phyloP scores from a whole-genome alignment of 2,797 vertebrate genomes.

The Pangasius djambal region DNA sequence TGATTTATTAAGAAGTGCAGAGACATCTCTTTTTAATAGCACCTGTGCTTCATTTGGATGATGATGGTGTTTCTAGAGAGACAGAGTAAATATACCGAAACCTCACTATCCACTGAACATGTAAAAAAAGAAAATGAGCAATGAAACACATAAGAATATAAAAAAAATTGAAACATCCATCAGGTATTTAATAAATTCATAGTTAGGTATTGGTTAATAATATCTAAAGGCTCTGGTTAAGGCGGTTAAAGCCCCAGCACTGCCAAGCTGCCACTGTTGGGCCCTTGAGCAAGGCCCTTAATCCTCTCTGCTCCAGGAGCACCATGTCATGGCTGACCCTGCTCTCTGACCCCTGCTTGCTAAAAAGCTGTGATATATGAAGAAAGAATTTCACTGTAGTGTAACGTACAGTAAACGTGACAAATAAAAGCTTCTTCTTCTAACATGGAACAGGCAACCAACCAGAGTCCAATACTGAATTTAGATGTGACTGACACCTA shows the following conservation, averaged over 20 bases:
- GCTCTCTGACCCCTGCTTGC: neutral
- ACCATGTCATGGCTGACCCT: neutral
- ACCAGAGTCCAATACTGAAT: neutral
- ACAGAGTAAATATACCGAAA: constrained; percentile 14
- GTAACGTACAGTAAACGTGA: neutral
- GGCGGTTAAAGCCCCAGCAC: neutral
- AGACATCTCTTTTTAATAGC: constrained; percentile 74
- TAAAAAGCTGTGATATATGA: neutral
- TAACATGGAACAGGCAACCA: neutral
- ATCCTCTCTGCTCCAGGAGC: neutral
- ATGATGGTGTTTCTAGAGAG: constrained; percentile 28
- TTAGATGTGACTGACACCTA: neutral
- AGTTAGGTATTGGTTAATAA: neutral
- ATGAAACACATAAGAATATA: neutral
- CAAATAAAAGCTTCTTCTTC: neutral
- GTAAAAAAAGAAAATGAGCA: neutral
- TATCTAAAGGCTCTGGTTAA: neutral
- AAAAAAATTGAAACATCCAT: neutral
- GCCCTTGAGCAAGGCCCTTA: neutral
- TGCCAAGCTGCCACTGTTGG: neutral
- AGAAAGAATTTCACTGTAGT: neutral
- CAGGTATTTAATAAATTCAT: neutral
- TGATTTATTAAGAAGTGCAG: constrained; percentile 70
- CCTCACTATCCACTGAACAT: constrained; percentile 25
- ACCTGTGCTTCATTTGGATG: constrained; percentile 56